Percentiles rank a stretch among this genome's conserved stretches.
Evolutionary conservation across 1,140 invertebrate genomes (phyloP).

Genomic region (Antheraea pernyi): DNA sequence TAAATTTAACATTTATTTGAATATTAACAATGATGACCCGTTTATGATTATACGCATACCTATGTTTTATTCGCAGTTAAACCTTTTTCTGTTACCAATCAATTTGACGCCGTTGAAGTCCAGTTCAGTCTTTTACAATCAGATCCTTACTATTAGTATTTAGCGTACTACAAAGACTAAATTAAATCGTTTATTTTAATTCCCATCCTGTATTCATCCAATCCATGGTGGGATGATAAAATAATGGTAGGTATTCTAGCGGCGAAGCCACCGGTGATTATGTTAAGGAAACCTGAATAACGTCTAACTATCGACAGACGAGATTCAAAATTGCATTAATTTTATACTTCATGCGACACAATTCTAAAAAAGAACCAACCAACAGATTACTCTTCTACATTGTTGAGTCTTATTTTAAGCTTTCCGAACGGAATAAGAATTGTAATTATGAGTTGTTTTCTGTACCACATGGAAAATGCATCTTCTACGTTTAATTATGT

Average conservation of each 20-base stretch:
- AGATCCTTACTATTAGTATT: too few species aligned
- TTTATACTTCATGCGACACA: slow-evolving; percentile 6
- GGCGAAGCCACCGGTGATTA: slow-evolving; percentile 24
- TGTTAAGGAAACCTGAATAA: slow-evolving; percentile 26
- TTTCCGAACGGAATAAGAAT: not conserved
- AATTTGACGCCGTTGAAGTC: too few species aligned
- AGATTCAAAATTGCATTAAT: slow-evolving; percentile 5
- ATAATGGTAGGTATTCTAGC: slow-evolving; percentile 24
- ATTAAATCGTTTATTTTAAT: not conserved
- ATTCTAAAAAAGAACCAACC: not conserved
- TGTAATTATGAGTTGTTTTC: not conserved
- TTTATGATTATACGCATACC: too few species aligned
- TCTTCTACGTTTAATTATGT: too few species aligned
- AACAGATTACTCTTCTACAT: not conserved
- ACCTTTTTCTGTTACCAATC: too few species aligned
- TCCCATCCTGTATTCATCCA: not conserved
- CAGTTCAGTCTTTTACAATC: too few species aligned
- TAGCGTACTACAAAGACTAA: too few species aligned
- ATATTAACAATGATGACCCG: too few species aligned
- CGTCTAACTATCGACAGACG: slow-evolving; percentile 7
- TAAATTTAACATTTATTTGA: too few species aligned
- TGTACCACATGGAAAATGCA: not conserved
- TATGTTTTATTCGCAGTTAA: too few species aligned
- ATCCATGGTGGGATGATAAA: slow-evolving; percentile 14
- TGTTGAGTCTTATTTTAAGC: not conserved